phyloP scores from a whole-genome alignment of 2,113 vertebrate genomes.

The Panthera leo region DNA sequence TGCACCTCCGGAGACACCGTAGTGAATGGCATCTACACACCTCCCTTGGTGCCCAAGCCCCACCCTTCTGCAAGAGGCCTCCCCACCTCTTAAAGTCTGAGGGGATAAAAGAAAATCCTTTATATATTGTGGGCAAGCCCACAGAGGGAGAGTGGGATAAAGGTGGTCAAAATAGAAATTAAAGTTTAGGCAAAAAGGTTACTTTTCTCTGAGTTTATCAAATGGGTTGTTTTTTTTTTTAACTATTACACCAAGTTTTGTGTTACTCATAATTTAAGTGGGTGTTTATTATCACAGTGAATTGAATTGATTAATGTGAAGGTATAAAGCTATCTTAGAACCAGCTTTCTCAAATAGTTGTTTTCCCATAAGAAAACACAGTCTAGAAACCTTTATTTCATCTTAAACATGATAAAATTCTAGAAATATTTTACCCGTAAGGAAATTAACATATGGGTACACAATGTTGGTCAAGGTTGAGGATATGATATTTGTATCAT shows the following conservation, averaged over 20 bases:
- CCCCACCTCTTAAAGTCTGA: not conserved
- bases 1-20: not conserved
- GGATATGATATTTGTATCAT: not conserved
- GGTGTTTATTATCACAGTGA: not conserved
- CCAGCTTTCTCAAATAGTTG: not conserved
- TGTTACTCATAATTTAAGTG: not conserved
- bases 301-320: not conserved
- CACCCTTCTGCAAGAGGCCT: not conserved
- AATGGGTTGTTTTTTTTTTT: not conserved
- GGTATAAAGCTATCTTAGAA: not conserved
- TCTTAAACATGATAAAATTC: not conserved
- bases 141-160: not conserved
- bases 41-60: accelerated
- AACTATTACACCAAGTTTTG: not conserved
- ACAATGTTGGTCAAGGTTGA: not conserved
- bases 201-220: not conserved
- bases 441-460: not conserved
- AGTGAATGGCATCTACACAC: accelerated
- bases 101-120: not conserved
- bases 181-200: not conserved
- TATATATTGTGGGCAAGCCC: not conserved
- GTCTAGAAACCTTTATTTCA: not conserved
- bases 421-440: not conserved
- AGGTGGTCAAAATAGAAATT: not conserved
- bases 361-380: not conserved